A percentile compares a stretch with the other conserved stretches of the same genome.
These are phyloP conservation scores for Arvicola amphibius DNA, from an alignment of 2,797 vertebrate genomes.

Conservation along the genomic window DNA sequence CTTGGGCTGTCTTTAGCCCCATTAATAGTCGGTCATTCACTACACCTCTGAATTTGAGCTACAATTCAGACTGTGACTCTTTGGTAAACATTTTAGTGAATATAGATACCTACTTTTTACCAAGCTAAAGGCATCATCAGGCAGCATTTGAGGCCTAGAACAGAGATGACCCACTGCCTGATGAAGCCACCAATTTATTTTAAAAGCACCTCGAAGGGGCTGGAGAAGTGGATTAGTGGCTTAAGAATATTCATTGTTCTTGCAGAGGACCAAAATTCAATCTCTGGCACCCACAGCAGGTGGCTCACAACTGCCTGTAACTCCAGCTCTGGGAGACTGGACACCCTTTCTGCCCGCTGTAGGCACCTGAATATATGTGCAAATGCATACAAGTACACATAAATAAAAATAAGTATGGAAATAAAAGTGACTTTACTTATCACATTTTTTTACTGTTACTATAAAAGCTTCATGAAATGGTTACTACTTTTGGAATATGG, in stretches of 20 bases:
- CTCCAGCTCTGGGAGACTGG: neutral
- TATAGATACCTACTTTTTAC: neutral
- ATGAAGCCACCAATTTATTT: neutral
- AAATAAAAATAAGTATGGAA: neutral
- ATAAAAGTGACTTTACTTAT: neutral
- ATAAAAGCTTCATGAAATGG: neutral
- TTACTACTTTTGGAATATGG: neutral
- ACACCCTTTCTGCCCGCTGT: neutral
- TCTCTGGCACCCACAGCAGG: neutral
- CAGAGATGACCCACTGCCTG: neutral
- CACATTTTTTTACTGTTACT: neutral
- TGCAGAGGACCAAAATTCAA: neutral
- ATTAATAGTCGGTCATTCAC: neutral
- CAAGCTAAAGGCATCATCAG: neutral
- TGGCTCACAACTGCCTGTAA: neutral
- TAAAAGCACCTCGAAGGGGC: neutral
- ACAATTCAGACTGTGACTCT: neutral
- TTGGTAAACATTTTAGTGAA: neutral
- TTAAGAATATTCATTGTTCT: neutral
- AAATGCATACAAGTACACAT: neutral
- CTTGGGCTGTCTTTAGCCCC: neutral
- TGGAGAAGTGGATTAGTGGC: neutral
- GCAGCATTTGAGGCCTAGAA: neutral
- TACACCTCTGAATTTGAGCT: neutral
- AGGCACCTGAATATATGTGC: neutral